phyloP scores from a whole-genome alignment of 2,888 invertebrate species.

The Apotomis betuletana region DNA sequence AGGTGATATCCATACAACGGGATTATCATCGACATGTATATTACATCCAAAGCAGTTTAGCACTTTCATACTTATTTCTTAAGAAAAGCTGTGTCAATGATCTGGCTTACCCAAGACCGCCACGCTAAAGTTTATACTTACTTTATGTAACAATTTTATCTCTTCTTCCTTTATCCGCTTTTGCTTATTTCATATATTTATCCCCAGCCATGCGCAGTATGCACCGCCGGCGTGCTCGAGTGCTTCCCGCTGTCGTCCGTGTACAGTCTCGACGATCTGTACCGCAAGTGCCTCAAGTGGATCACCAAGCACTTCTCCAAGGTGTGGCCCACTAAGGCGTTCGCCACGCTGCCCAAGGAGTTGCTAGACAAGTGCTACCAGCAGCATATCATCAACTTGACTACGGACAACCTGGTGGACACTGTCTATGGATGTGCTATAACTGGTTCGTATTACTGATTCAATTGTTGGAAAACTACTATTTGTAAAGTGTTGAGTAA shows the following conservation, averaged over 20 bases:
- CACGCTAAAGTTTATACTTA: too few species aligned
- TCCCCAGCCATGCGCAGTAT: slow-evolving; percentile 91
- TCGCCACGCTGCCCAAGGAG: slow-evolving; percentile 92
- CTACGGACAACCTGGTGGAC: slow-evolving; percentile 91
- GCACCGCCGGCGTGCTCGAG: slow-evolving; percentile 93
- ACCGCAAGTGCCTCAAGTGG: slow-evolving; percentile 94
- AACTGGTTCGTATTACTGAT: slow-evolving; percentile 78
- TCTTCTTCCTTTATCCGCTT: neutral
- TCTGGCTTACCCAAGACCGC: too few species aligned
- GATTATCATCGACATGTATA: too few species aligned
- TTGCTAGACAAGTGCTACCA: slow-evolving; percentile 92
- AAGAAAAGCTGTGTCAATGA: too few species aligned
- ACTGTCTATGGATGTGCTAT: slow-evolving; percentile 91
- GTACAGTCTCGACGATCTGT: slow-evolving; percentile 94
- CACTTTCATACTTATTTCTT: too few species aligned
- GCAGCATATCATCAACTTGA: slow-evolving; percentile 91
- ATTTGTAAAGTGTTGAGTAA: too few species aligned
- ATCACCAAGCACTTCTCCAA: slow-evolving; percentile 91
- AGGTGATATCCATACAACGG: too few species aligned
- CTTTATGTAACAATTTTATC: too few species aligned
- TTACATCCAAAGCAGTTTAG: too few species aligned
- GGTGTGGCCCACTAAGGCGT: slow-evolving; percentile 96
- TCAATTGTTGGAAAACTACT: too few species aligned
- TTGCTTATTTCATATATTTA: neutral
- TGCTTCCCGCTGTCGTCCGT: slow-evolving; percentile 93